Conservation (phyloP, 2,113 vertebrate species). For the Dryoscopus gambensis region DNA sequence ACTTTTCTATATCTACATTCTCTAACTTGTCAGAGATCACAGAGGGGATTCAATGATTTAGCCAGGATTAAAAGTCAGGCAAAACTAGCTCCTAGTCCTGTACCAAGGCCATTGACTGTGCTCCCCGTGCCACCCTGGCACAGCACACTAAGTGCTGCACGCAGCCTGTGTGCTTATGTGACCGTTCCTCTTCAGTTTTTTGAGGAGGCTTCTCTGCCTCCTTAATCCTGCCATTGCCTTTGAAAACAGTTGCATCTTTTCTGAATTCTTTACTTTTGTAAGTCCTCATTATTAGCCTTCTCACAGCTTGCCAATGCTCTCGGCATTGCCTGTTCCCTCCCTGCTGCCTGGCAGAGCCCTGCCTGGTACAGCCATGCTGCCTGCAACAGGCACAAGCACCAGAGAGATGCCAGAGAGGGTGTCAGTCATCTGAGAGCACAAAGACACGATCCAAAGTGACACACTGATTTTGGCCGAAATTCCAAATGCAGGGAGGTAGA, state of each 20-base stretch:
- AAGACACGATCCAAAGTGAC: neutral
- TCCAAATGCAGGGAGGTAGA: neutral
- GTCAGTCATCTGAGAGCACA: neutral
- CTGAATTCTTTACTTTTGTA: neutral
- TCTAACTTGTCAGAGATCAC: constrained; percentile 24
- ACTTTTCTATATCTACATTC: constrained; percentile 16
- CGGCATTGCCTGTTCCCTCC: neutral
- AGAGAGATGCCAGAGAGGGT: neutral
- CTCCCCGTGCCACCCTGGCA: neutral
- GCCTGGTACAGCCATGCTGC: neutral
- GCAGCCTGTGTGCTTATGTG: rapidly evolving
- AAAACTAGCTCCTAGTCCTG: neutral
- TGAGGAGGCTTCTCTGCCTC: neutral
- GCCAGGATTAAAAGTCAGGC: neutral
- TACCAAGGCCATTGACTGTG: neutral
- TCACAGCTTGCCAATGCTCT: neutral
- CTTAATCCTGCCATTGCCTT: neutral
- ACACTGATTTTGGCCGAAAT: neutral
- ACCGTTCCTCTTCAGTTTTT: rapidly evolving
- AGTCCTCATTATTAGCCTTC: neutral
- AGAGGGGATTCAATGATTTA: constrained; percentile 4
- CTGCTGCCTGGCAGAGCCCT: neutral
- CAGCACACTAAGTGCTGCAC: rapidly evolving
- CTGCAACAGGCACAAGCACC: neutral
- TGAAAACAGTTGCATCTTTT: neutral